Evolutionary conservation across 1,140 invertebrate species (phyloP).

Genomic region (Drosophila asahinai): DNA sequence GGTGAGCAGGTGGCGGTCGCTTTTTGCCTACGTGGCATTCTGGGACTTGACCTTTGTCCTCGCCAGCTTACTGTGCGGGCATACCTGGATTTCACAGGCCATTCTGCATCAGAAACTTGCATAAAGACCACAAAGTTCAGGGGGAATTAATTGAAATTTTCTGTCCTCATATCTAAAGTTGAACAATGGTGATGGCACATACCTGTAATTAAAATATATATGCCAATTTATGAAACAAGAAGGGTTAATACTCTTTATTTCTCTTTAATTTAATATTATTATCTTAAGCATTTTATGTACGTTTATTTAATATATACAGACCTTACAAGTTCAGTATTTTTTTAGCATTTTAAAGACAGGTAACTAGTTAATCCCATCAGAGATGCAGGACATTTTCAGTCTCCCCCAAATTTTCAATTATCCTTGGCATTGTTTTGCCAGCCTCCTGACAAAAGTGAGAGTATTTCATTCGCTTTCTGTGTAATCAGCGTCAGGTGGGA

Average conservation of each 20-base stretch:
- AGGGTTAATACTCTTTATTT: too few relatives aligned
- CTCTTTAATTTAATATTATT: too few relatives aligned
- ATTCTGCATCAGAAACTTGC: conserved; percentile 17
- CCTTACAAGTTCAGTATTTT: too few relatives aligned
- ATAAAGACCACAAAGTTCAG: conserved; percentile 13
- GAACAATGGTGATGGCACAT: background rate
- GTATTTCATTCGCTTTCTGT: conserved; percentile 48
- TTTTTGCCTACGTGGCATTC: conserved; percentile 45
- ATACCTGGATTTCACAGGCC: conserved; percentile 19
- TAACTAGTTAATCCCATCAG: too few relatives aligned
- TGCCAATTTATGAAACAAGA: background rate
- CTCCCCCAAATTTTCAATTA: background rate
- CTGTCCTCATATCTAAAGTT: conserved; percentile 14
- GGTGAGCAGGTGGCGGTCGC: conserved; percentile 31
- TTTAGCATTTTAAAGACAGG: background rate
- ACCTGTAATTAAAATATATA: conserved; percentile 2
- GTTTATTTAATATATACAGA: background rate
- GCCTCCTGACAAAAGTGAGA: conserved; percentile 6
- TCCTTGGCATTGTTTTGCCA: conserved; percentile 4
- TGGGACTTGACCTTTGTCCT: conserved; percentile 60
- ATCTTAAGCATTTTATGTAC: too few relatives aligned
- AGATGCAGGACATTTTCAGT: background rate
- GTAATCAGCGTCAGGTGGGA: conserved; percentile 61
- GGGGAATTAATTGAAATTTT: conserved; percentile 25
- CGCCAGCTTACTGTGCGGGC: conserved; percentile 18